Conservation (phyloP, 1,140 invertebrate genomes). For the Anthonomus grandis region DNA sequence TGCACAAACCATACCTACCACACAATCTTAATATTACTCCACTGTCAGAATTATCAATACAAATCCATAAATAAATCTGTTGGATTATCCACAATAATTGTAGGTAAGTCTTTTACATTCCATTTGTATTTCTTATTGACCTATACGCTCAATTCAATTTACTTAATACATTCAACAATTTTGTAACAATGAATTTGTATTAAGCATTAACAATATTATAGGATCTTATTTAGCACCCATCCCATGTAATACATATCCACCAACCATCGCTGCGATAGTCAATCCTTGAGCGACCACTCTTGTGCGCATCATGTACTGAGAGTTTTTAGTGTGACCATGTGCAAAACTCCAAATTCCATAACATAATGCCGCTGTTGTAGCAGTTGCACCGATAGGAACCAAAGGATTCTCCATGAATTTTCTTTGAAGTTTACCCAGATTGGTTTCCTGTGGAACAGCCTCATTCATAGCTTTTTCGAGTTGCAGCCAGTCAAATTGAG, state of each 20-base stretch:
- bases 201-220: no score
- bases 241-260: conserved; percentile 60
- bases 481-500: conserved; percentile 66
- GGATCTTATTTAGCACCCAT: no score
- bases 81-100: no score
- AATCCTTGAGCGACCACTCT: conserved; percentile 79
- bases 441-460: conserved; percentile 52
- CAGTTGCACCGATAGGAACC: conserved; percentile 70
- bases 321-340: conserved; percentile 62
- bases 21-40: no score
- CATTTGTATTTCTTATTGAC: no score
- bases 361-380: conserved; percentile 64
- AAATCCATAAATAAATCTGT: no score
- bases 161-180: no score
- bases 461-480: conserved; percentile 58
- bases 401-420: conserved; percentile 74
- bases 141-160: no score
- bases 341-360: conserved; percentile 71
- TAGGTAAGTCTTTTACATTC: no score
- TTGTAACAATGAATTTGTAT: no score
- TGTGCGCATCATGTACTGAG: conserved; percentile 84
- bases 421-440: conserved; percentile 59
- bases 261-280: conserved; percentile 71
- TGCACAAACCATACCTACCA: no score
- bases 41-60: no score